Evolutionary conservation across 2,888 invertebrate genomes (phyloP), one percentile per base, ranked within the genome.

Genomic region (Strigamia crassipes): DNA sequence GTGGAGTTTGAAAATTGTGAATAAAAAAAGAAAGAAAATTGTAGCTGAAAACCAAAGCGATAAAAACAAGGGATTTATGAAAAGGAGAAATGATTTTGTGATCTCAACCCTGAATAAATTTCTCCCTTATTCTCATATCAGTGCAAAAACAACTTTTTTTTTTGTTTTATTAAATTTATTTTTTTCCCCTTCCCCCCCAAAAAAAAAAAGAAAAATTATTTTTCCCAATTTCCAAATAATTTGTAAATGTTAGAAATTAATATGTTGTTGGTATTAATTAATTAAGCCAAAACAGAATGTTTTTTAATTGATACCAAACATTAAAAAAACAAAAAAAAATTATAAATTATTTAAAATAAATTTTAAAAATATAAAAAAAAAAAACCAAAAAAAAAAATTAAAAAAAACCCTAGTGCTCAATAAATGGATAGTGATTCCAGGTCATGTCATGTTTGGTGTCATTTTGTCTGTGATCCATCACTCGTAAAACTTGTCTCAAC

Each of bases 381-480:
- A 61, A 61, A n/a, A 61, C n/a, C 1, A 61, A 18, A 61, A 18
- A 21, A 61, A 46, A 21, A 12, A 61, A 61, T 13, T 18, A 51
- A 73, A 73, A 31, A 73, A 73, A 73, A 73, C 73, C 73, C 73
- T 73, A 73, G 73, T 73, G 73, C 73, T 73, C 73, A 73, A 73
- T 73, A 73, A 73, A 73, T 73, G 73, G 73, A 73, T 73, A 73
- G 73, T 73, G 73, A 73, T 73, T 73, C 27, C 73, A 73, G 73
- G 73, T 73, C 73, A 31, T 73, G 73, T 73, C 73, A 73, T 73
- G 73, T 73, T 73, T 73, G 73, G 27, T 73, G 73, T 73, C 73
- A 73, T 73, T 73, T 73, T 73, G 73, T 73, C 73, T 73, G 73
- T 73, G 73, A 73, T 73, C 73, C 73, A 73, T 73, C 73, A 73